Conservation (phyloP, 2,797 vertebrate genomes). For the Emys orbicularis region DNA sequence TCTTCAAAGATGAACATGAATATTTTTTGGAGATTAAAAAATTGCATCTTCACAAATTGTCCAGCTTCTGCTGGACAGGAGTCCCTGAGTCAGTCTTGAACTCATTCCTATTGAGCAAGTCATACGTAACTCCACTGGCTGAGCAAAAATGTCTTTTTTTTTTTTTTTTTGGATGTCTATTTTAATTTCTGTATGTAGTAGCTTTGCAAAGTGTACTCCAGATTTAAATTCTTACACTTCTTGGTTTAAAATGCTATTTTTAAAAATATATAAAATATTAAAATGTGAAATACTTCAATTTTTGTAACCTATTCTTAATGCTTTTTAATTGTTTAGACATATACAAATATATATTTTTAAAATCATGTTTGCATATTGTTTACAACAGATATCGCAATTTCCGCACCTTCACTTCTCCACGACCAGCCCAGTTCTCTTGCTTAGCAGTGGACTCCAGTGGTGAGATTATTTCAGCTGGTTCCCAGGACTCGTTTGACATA, state of each 20-base stretch:
- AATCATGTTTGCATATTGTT: neutral
- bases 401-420: conserved; percentile 94
- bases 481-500: conserved; percentile 96
- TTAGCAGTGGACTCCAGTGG: conserved; percentile 93
- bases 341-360: neutral
- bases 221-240: neutral
- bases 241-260: neutral
- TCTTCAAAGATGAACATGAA: neutral
- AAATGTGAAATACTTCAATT: neutral
- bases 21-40: neutral
- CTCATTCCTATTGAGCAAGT: neutral
- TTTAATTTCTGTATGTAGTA: neutral
- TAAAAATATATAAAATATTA: neutral
- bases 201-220: neutral
- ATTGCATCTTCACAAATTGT: neutral
- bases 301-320: neutral
- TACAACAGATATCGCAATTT: conserved; percentile 95
- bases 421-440: conserved; percentile 93
- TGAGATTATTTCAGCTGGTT: conserved; percentile 93
- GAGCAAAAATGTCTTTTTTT: neutral
- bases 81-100: neutral
- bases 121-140: neutral
- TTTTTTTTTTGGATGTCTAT: neutral
- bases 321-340: accelerated
- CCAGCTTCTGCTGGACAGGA: neutral